Conservation (phyloP, 2,113 vertebrate genomes). For the Dromas ardeola region DNA sequence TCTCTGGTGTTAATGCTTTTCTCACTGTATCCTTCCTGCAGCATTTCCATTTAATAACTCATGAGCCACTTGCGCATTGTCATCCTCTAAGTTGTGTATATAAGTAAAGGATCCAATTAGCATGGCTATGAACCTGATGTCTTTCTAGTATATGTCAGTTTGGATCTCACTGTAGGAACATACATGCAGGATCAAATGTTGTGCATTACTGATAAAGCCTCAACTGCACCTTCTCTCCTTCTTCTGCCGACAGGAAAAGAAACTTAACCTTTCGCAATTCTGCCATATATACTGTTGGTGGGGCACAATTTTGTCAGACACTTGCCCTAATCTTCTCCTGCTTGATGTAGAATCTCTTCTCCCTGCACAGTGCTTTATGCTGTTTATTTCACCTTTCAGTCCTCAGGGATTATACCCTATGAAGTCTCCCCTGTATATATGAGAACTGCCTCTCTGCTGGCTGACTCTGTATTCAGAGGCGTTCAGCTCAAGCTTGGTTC, state of each 20-base stretch:
- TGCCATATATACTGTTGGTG: neutral
- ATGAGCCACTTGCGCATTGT: neutral
- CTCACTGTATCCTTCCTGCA: neutral
- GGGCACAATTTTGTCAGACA: neutral
- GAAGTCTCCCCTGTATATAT: neutral
- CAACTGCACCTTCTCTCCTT: neutral
- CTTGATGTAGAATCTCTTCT: neutral
- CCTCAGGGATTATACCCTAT: neutral
- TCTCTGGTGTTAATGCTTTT: slow-evolving; percentile 5
- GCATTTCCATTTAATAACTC: slow-evolving; percentile 26
- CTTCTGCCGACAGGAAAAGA: neutral
- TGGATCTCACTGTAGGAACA: neutral
- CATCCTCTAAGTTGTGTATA: neutral
- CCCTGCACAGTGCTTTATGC: neutral
- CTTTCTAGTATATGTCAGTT: neutral
- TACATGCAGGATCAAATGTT: neutral
- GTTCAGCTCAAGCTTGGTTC: neutral
- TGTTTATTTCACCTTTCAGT: neutral
- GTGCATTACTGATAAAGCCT: neutral
- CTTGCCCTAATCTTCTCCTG: neutral
- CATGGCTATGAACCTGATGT: neutral
- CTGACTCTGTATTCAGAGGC: neutral
- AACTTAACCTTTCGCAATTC: neutral
- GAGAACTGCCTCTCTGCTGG: neutral
- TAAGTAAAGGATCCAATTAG: neutral